Conservation (phyloP, 2,113 vertebrate species). For the Calyptomena viridis region DNA sequence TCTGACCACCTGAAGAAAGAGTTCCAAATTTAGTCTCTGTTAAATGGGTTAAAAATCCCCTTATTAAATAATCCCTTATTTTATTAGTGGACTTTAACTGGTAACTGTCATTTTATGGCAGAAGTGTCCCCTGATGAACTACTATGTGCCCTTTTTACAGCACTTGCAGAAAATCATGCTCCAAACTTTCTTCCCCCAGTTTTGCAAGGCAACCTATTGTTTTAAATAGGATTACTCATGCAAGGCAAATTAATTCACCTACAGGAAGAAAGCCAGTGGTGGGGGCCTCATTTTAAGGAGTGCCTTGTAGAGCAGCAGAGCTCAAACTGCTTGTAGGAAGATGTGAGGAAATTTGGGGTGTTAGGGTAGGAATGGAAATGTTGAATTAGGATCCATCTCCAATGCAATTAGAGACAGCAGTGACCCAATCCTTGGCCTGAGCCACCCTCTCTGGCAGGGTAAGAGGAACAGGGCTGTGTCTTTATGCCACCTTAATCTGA, state of each 20-base stretch:
- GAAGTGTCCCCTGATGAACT: conserved; percentile 37
- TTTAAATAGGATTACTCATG: conserved; percentile 35
- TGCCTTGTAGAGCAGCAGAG: not conserved
- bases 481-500: not conserved
- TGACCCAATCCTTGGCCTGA: not conserved
- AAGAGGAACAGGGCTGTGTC: not conserved
- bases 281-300: not conserved
- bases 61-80: conserved; percentile 52
- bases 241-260: conserved; percentile 42
- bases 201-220: conserved; percentile 23
- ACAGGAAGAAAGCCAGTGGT: not conserved
- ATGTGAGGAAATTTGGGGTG: not conserved
- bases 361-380: not conserved
- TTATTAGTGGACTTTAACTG: conserved; percentile 36
- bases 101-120: conserved; percentile 26
- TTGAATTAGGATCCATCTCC: not conserved
- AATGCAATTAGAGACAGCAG: not conserved
- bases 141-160: not conserved
- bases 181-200: not conserved
- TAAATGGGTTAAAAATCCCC: conserved; percentile 34
- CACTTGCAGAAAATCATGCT: not conserved
- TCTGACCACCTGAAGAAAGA: not conserved
- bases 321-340: not conserved
- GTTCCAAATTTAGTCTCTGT: not conserved
- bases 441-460: not conserved